phyloP scores from a whole-genome alignment of 2,888 invertebrate species.

The Thelaira solivaga region DNA sequence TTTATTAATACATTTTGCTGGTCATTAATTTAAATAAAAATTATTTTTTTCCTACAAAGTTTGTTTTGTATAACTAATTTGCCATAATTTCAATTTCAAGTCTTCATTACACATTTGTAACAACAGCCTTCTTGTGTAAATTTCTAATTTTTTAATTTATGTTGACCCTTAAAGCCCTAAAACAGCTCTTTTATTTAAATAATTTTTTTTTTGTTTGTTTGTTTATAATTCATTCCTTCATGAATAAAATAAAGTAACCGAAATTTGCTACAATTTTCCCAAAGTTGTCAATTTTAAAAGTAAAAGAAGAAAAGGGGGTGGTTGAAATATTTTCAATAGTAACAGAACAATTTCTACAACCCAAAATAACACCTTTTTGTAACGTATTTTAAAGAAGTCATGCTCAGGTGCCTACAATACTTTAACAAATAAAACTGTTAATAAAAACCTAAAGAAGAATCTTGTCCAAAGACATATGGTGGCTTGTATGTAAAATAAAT shows the following conservation, averaged over 20 bases:
- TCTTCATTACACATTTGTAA: too few relatives aligned
- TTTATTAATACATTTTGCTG: not conserved
- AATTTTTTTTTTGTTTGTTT: too few relatives aligned
- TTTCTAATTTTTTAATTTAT: too few relatives aligned
- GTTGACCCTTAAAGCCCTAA: too few relatives aligned
- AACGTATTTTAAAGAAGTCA: constrained; percentile 58
- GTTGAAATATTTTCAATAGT: not conserved
- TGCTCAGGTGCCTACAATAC: constrained; percentile 47
- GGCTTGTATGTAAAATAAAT: not conserved
- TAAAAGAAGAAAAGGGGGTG: constrained; percentile 23
- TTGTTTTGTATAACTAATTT: too few relatives aligned
- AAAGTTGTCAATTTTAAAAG: not conserved
- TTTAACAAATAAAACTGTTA: not conserved
- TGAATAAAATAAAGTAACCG: constrained; percentile 52
- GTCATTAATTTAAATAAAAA: not conserved
- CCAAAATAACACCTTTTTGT: constrained; percentile 46
- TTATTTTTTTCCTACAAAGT: not conserved
- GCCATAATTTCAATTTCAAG: too few relatives aligned
- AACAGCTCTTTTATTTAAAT: not conserved
- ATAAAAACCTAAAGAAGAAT: constrained; percentile 28
- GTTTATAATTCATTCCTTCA: too few relatives aligned
- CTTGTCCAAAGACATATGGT: constrained; percentile 43
- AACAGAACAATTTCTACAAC: constrained; percentile 14
- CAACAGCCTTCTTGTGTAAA: too few relatives aligned
- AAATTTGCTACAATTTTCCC: constrained; percentile 51